Evolutionary conservation across 2,797 vertebrate species (phyloP), one percentile per base, ranked within the genome.

Genomic region (Falco biarmicus): DNA sequence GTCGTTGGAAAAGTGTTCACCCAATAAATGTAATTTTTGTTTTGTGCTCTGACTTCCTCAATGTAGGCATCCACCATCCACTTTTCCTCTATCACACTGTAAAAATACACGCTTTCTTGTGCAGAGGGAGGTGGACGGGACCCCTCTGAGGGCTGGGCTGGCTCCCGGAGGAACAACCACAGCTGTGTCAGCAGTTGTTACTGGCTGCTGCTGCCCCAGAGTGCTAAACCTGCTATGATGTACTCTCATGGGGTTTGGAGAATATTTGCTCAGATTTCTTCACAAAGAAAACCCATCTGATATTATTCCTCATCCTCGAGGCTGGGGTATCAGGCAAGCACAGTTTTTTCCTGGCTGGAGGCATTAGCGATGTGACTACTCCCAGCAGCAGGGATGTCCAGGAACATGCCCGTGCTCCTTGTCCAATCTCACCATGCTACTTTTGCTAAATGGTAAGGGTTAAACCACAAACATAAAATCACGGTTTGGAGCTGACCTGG

Each of bases 1-100:
- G 11, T 11, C 0, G 0, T 11, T 34, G 32, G 61, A 34, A 48
- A 66, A 74, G 6, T 1, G 4, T 20, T 87, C 18, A 20, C 28
- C 18, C 32, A 28, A 31, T 8, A 20, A 65, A 26, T 2, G 1
- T 1, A 28, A 45, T 45, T 61, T 64, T 60, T 83, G 22, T 24
- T 82, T 70, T 45, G 8, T 17, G 32, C 5, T 24, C 54, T 88
- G 37, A 1, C 12, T 50, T 19, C 28, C 10, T 54, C 51, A 41
- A 1, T 1, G 3, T 54, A 65, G 47, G 3, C 48, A 37, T 3
- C 18, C 10, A 5, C 20, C 21, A 12, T 4, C n/a, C 21, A 1
- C 34, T 82, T 61, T 34, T 18, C 56, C 53, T 34, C 19, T 59
- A 13, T 8, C 5, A 1, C 25, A 7, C 24, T n/a, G n/a, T 5